Evolutionary conservation across 2,888 invertebrate species (phyloP).

Genomic region (Thysanoteuthis rhombus): DNA sequence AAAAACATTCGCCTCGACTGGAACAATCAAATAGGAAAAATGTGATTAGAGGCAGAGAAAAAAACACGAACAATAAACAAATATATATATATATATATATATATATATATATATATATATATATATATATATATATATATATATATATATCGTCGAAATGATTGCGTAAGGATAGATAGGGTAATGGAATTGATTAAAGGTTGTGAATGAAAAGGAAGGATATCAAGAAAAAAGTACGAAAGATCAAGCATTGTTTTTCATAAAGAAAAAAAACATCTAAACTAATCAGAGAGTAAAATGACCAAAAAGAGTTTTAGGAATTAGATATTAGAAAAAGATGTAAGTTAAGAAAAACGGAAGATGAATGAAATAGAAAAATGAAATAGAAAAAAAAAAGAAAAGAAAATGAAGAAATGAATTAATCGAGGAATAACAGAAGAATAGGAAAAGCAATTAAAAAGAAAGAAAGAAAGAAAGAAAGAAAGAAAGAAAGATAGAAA

Average conservation of each 20-base stretch:
- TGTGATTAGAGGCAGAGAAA: too few species aligned
- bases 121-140: too few species aligned
- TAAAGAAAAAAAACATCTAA: not conserved
- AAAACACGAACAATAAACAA: too few species aligned
- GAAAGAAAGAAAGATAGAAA: not conserved
- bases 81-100: not conserved
- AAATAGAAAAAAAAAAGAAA: too few species aligned
- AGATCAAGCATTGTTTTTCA: not conserved
- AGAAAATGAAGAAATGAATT: too few species aligned
- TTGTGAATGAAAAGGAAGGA: not conserved
- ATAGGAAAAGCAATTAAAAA: not conserved
- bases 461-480: not conserved
- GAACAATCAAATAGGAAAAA: too few species aligned
- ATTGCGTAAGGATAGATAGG: not conserved
- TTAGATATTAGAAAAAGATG: not conserved
- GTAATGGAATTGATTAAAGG: not conserved
- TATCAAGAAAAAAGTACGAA: not conserved
- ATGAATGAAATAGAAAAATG: too few species aligned
- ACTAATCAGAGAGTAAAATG: not conserved
- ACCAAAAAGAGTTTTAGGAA: not conserved
- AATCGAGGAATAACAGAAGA: not conserved
- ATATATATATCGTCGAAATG: not conserved
- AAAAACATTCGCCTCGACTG: too few species aligned
- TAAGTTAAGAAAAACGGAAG: too few species aligned
- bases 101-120: not conserved